These are phyloP conservation scores for Saccostrea glomerata DNA, from an alignment of 1,140 invertebrate genomes.

Conservation along the genomic window DNA sequence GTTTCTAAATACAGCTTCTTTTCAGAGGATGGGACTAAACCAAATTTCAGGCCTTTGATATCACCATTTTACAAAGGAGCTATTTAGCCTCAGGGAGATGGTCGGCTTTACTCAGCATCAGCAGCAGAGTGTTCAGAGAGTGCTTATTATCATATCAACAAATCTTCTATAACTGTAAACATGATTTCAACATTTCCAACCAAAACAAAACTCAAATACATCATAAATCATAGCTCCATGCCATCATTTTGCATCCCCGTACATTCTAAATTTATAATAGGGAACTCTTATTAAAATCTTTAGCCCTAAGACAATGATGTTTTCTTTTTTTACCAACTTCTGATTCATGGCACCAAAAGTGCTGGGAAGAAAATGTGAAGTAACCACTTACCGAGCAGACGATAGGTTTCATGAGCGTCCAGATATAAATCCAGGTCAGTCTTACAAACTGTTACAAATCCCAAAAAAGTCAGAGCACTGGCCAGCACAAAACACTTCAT, in stretches of 20 bases:
- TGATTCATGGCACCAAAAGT: conserved; percentile 7
- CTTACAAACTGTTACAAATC: conserved; percentile 30
- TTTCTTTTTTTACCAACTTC: conserved; percentile 1
- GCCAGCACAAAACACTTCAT: background rate
- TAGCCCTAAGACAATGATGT: background rate
- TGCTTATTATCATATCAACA: conserved; percentile 33
- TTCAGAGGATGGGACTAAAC: background rate
- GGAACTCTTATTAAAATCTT: background rate
- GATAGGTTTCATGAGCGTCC: conserved; percentile 10
- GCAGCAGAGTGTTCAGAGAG: background rate
- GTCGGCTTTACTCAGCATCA: background rate
- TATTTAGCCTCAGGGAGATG: conserved; percentile 22
- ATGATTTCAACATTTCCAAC: background rate
- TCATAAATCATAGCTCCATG: background rate
- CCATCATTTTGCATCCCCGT: background rate
- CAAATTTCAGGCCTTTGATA: background rate
- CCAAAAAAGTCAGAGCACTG: background rate
- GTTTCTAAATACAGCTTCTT: background rate
- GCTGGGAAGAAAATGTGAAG: background rate
- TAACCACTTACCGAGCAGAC: conserved; percentile 6
- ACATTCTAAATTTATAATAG: background rate
- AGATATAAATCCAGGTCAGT: conserved; percentile 11
- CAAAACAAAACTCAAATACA: background rate
- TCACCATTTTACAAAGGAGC: background rate
- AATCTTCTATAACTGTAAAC: conserved; percentile 14